phyloP scores from a whole-genome alignment of 2,888 invertebrate species.

The Odontocerum albicorne region DNA sequence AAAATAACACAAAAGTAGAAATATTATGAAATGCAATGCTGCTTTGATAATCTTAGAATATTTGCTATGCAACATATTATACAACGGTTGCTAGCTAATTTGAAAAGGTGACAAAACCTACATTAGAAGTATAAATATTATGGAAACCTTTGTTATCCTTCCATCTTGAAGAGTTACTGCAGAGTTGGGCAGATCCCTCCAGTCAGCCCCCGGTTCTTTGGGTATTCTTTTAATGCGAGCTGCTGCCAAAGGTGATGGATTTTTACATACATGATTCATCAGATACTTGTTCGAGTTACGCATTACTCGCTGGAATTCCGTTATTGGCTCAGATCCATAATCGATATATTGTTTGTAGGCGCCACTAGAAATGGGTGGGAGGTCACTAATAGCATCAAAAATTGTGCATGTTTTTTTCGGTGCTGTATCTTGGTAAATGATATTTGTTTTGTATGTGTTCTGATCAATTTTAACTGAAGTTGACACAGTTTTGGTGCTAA shows the following conservation, averaged over 20 bases:
- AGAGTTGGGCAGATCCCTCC: conserved; percentile 58
- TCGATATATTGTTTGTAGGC: conserved; percentile 44
- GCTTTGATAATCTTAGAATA: no score
- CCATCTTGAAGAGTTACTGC: conserved; percentile 50
- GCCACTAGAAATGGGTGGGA: conserved; percentile 51
- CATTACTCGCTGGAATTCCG: conserved; percentile 50
- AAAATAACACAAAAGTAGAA: no score
- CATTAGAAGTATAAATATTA: no score
- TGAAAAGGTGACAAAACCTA: conserved; percentile 52
- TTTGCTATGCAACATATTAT: no score
- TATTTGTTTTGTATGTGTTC: conserved; percentile 39
- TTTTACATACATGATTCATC: conserved; percentile 54
- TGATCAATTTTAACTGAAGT: conserved; percentile 50
- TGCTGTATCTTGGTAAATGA: conserved; percentile 42
- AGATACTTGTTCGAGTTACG: conserved; percentile 40
- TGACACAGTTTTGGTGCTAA: conserved; percentile 45
- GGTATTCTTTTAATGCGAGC: conserved; percentile 55
- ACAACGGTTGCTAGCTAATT: no score
- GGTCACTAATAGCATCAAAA: conserved; percentile 53
- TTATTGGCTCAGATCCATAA: conserved; percentile 47
- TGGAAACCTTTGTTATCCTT: conserved; percentile 39
- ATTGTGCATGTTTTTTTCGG: conserved; percentile 48
- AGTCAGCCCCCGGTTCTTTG: conserved; percentile 51
- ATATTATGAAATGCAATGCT: no score
- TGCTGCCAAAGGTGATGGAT: conserved; percentile 50